A percentile compares a stretch with the other conserved stretches of the same genome.
Conservation (phyloP, 2,113 vertebrate species). For the Chlamydotis undulata region DNA sequence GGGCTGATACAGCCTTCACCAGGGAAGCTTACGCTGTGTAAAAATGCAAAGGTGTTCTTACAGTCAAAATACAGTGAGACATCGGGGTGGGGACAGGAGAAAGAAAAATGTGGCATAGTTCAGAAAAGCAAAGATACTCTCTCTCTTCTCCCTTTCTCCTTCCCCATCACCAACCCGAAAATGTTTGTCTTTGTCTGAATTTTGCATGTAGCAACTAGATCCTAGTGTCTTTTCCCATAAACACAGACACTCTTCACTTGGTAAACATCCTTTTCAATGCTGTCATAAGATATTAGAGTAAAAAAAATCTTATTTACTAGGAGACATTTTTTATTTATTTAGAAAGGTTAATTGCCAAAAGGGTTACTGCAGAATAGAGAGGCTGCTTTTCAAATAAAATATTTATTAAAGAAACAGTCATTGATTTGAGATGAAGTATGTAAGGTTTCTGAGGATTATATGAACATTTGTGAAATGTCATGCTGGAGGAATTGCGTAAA, state of each 20-base stretch:
- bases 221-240: neutral
- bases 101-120: neutral
- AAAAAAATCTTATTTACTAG: neutral
- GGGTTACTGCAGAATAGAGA: neutral
- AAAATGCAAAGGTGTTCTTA: neutral
- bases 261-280: neutral
- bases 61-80: neutral
- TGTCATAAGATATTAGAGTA: neutral
- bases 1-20: neutral
- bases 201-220: neutral
- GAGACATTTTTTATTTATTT: neutral
- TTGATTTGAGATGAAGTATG: neutral
- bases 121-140: neutral
- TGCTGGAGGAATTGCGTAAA: neutral
- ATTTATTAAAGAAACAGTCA: neutral
- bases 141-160: neutral
- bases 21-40: neutral
- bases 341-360: neutral
- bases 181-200: neutral
- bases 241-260: neutral
- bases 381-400: neutral
- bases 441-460: neutral
- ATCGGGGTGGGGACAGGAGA: rapidly evolving
- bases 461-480: neutral
- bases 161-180: neutral